Evolutionary conservation across 1,140 invertebrate species (phyloP), one percentile per base, ranked within the genome.

Genomic region (Euwallacea fornicatus): DNA sequence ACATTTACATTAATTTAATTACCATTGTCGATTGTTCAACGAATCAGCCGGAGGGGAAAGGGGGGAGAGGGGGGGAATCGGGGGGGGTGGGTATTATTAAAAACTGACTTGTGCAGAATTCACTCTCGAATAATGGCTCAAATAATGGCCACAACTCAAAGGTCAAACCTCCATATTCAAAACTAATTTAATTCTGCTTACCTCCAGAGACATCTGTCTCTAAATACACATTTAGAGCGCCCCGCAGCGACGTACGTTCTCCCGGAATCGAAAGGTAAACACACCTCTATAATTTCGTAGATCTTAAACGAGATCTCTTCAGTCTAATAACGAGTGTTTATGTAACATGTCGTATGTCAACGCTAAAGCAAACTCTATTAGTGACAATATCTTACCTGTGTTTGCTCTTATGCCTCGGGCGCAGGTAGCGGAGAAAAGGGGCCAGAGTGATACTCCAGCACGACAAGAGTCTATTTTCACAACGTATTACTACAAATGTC

Each of bases 271-370:
- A 50, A 68, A 64, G 21, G 56, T 67, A 67, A 72, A 72, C 60
- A 72, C 10, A 60, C 71, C 71, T 58, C n/a, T 54, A 67, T 72
- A 72, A 72, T 72, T 72, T 61, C 62, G 44, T 43, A 54, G 54
- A 66, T 64, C 56, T 64, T 62, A 67, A 72, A 43, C 58, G 67
- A 72, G 71, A 68, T 67, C 56, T 72, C 71, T 71, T 66, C 41
- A 43, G 15, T 21, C 21, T n/a, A 74, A 66, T 73, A 42, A 71
- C 62, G 72, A 71, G 56, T 75, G 74, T 77, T 79, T 79, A 72
- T 74, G 55, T 74, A 77, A 75, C 75, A 78, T 79, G 78, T 78
- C 76, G 77, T 74, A 78, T 78, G 78, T 79, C 78, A 79, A 74
- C 73, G 73, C 72, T 75, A 68, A 59, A 75, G 58, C 77, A 78